Percentiles rank a stretch among this genome's conserved stretches.
Conservation (phyloP, 2,113 vertebrate genomes). For the Solea solea region DNA sequence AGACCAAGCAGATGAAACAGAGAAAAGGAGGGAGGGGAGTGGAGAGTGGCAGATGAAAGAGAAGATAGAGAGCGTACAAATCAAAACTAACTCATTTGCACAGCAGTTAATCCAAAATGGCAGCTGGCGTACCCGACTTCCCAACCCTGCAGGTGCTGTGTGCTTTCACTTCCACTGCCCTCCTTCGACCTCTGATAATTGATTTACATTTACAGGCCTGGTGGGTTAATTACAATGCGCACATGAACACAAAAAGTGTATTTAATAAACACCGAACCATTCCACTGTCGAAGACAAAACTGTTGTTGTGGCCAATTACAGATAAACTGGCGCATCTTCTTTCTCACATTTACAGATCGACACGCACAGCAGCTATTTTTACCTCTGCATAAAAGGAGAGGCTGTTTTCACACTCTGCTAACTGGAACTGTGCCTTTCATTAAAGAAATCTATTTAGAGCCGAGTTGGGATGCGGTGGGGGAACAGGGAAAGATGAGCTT, state of each 20-base stretch:
- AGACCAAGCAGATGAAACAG: constrained; percentile 31
- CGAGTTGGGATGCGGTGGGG: constrained; percentile 29
- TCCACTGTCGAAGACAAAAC: constrained; percentile 16
- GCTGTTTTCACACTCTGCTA: constrained; percentile 72
- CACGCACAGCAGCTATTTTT: constrained; percentile 74
- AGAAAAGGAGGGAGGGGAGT: constrained; percentile 8
- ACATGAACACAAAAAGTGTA: constrained; percentile 5
- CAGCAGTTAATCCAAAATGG: constrained; percentile 7
- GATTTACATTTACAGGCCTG: constrained; percentile 42
- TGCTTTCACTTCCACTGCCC: constrained; percentile 14
- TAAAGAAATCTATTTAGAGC: constrained; percentile 76
- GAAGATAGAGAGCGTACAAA: constrained; percentile 11
- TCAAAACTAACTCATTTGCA: constrained; percentile 7
- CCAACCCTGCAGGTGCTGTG: constrained; percentile 1
- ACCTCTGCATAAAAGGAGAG: constrained; percentile 63
- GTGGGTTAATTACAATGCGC: not conserved
- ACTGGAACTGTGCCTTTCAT: constrained; percentile 74
- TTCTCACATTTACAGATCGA: constrained; percentile 56
- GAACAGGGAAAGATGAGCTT: constrained; percentile 50
- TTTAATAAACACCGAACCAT: constrained; percentile 5
- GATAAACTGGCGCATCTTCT: constrained; percentile 45
- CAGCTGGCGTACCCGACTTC: constrained; percentile 5
- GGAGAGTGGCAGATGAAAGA: constrained; percentile 24
- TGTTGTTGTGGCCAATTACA: constrained; percentile 44
- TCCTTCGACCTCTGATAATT: constrained; percentile 14